Percentiles rank a stretch among this genome's conserved stretches.
These are phyloP conservation scores for Augochlorella aurata DNA, from an alignment of 2,888 invertebrate species.

Conservation along the genomic window DNA sequence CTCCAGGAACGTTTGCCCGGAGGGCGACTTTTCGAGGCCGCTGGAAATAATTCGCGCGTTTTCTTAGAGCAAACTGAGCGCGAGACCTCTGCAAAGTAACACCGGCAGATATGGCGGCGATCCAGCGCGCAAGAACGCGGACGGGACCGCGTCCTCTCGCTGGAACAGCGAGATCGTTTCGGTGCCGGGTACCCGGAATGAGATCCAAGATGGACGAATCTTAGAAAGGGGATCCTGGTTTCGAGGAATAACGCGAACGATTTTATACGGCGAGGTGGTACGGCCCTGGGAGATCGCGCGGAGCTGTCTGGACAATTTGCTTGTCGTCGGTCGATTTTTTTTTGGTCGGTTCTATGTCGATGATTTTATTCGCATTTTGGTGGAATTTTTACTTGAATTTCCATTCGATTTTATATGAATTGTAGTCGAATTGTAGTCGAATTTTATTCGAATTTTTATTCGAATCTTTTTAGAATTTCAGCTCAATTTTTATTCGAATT, in stretches of 20 bases:
- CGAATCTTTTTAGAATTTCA: too few relatives aligned
- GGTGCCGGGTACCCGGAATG: background rate
- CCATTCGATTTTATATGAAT: too few relatives aligned
- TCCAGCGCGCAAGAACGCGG: conserved; percentile 14
- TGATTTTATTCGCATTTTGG: too few relatives aligned
- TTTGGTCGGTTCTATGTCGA: too few relatives aligned
- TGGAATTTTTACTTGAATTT: too few relatives aligned
- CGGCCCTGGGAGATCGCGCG: too few relatives aligned
- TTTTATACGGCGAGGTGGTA: background rate
- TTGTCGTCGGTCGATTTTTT: too few relatives aligned
- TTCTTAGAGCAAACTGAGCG: conserved; percentile 43
- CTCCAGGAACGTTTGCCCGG: conserved; percentile 48
- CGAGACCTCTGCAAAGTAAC: conserved; percentile 29
- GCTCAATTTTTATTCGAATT: too few relatives aligned
- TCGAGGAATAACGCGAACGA: background rate
- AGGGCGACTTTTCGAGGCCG: conserved; percentile 46
- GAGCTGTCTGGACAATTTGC: too few relatives aligned
- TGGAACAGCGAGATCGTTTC: background rate
- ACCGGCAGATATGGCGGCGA: conserved; percentile 6
- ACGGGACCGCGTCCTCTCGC: background rate
- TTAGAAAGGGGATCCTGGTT: background rate
- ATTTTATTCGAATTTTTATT: too few relatives aligned
- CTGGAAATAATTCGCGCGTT: conserved; percentile 56
- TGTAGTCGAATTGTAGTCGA: too few relatives aligned
- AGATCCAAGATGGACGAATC: background rate